phyloP scores from a whole-genome alignment of 37 sponge, comb jelly and placozoan species.

The Bolinopsis microptera region DNA sequence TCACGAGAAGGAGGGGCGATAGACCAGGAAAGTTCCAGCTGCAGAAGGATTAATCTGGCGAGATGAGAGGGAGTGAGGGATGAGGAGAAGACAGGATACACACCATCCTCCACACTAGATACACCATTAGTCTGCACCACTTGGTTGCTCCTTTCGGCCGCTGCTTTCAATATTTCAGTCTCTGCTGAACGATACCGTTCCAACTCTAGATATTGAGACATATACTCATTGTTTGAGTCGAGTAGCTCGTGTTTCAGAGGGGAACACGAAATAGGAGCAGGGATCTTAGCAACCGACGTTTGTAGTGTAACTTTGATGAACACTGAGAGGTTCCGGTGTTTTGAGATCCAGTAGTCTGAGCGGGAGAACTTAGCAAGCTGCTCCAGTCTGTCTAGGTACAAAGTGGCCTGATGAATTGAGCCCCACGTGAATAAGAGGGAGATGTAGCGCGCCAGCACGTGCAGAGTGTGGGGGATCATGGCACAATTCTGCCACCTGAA shows the following conservation, averaged over 20 bases:
- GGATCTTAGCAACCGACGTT: not conserved
- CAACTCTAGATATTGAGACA: not conserved
- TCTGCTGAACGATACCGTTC: constrained; percentile 30
- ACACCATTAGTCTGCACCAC: not conserved
- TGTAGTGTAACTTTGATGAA: not conserved
- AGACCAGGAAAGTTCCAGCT: not conserved
- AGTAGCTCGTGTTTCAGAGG: not conserved
- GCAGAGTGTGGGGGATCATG: constrained; percentile 41
- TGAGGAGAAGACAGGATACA: constrained; percentile 57
- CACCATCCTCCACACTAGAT: not conserved
- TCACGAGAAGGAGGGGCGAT: constrained; percentile 5
- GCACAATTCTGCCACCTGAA: constrained; percentile 47
- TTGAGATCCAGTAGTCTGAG: constrained; percentile 30
- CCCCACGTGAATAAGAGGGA: constrained; percentile 54
- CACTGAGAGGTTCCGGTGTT: constrained; percentile 6
- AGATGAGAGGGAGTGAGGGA: constrained; percentile 1
- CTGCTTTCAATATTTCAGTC: not conserved
- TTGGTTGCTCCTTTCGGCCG: not conserved
- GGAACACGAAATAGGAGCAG: not conserved
- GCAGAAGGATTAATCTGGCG: not conserved
- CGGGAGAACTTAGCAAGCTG: constrained; percentile 55
- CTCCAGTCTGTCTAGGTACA: constrained; percentile 8
- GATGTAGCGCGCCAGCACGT: constrained; percentile 45
- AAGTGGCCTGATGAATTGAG: not conserved
- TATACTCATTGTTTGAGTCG: not conserved